A percentile compares a stretch with the other conserved stretches of the same genome.
phyloP scores from a whole-genome alignment of 37 sponge, comb jelly and placozoan species.

The Crambe crambe region DNA sequence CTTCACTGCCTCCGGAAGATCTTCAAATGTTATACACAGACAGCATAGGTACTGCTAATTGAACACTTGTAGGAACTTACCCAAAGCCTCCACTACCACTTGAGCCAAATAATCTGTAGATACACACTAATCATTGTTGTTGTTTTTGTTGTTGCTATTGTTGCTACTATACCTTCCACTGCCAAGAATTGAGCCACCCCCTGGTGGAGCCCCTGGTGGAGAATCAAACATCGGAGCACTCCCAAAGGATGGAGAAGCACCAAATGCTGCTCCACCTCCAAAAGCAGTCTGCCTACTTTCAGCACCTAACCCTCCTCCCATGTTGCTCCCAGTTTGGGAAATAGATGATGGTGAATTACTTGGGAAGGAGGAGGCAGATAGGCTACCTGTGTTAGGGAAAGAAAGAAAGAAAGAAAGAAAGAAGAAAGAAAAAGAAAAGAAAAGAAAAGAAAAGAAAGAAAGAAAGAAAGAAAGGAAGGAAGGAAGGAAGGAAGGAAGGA shows the following conservation, averaged over 20 bases:
- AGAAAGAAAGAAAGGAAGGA: not conserved
- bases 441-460: not conserved
- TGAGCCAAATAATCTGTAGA: no score
- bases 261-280: constrained; percentile 16
- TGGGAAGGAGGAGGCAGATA: not conserved
- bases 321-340: not conserved
- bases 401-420: not conserved
- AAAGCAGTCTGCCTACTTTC: not conserved
- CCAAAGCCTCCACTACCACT: no score
- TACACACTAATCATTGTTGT: no score
- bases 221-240: not conserved
- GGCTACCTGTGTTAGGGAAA: not conserved
- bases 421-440: not conserved
- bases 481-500: not conserved
- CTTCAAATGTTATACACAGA: no score
- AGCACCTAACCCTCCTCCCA: not conserved
- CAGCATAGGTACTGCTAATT: no score
- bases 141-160: no score
- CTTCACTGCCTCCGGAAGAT: no score
- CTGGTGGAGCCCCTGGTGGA: no score
- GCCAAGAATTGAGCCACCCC: no score
- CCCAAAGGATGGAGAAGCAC: constrained; percentile 1
- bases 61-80: no score
- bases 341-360: not conserved
- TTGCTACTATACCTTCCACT: no score